phyloP scores from a whole-genome alignment of 1,140 invertebrate genomes.

The Zaprionus taronus region DNA sequence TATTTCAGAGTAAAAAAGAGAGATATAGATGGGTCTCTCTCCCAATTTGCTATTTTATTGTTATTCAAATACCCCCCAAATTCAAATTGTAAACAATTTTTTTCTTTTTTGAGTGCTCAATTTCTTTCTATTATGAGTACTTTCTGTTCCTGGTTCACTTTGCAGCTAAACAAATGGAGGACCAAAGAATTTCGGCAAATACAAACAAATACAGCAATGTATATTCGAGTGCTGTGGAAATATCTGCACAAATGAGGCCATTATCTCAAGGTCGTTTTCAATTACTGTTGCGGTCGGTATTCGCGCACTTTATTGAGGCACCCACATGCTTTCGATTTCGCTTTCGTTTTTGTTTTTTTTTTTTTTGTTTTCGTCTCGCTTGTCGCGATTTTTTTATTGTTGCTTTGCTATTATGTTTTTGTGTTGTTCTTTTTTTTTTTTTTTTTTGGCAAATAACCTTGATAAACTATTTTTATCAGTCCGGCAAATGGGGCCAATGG shows the following conservation, averaged over 20 bases:
- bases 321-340: constrained; percentile 47
- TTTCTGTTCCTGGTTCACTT: constrained; percentile 35
- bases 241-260: constrained; percentile 70
- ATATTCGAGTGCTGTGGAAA: constrained; percentile 18
- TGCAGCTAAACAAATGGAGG: constrained; percentile 42
- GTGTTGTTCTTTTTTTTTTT: constrained; percentile 21
- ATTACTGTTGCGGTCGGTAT: constrained; percentile 32
- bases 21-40: neutral
- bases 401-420: constrained; percentile 38
- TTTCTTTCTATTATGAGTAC: constrained; percentile 3
- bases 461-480: constrained; percentile 82
- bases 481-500: constrained; percentile 74
- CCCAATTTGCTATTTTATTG: neutral
- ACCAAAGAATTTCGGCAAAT: constrained; percentile 36
- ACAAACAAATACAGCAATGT: neutral
- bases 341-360: constrained; percentile 42
- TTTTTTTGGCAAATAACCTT: constrained; percentile 71
- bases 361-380: constrained; percentile 1
- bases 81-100: constrained; percentile 31
- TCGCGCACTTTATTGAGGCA: constrained; percentile 34
- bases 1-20: neutral
- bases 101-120: constrained; percentile 7
- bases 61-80: neutral
- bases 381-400: constrained; percentile 16
- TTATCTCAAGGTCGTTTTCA: constrained; percentile 75